phyloP scores from a whole-genome alignment of 1,140 invertebrate genomes.

The Meteorus sp. region DNA sequence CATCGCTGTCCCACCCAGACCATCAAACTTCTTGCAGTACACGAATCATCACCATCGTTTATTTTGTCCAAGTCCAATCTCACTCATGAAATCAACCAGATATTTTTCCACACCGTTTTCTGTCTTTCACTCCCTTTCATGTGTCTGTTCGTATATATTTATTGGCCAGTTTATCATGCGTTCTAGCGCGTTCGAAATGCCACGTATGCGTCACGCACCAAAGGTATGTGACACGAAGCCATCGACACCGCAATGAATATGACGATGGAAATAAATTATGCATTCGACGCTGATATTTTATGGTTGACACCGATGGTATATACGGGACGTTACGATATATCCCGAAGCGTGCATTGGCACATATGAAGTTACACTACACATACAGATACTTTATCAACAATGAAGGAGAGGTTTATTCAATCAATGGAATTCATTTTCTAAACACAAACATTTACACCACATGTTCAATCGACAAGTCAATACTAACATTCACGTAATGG shows the following conservation, averaged over 20 bases:
- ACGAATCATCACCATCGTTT: no score
- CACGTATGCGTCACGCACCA: conserved; percentile 14
- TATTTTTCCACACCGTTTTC: no score
- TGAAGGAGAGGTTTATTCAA: no score
- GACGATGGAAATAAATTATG: conserved; percentile 21
- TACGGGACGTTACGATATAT: neutral
- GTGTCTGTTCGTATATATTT: no score
- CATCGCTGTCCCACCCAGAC: no score
- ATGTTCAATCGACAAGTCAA: neutral
- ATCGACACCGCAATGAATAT: conserved; percentile 7
- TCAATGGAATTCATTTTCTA: no score
- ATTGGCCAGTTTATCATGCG: conserved; percentile 12
- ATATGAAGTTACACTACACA: neutral
- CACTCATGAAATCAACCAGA: no score
- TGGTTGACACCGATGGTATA: conserved; percentile 15
- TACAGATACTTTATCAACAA: no score
- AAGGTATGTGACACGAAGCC: conserved; percentile 17
- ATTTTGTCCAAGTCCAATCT: no score
- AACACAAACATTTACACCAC: neutral
- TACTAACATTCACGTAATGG: neutral
- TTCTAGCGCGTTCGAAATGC: conserved; percentile 1
- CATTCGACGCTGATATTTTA: conserved; percentile 14
- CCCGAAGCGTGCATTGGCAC: neutral
- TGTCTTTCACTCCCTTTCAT: no score
- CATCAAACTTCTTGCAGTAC: no score